These are phyloP conservation scores for Tenebrosternarchus preto DNA, from an alignment of 2,113 vertebrate species.

Conservation along the genomic window DNA sequence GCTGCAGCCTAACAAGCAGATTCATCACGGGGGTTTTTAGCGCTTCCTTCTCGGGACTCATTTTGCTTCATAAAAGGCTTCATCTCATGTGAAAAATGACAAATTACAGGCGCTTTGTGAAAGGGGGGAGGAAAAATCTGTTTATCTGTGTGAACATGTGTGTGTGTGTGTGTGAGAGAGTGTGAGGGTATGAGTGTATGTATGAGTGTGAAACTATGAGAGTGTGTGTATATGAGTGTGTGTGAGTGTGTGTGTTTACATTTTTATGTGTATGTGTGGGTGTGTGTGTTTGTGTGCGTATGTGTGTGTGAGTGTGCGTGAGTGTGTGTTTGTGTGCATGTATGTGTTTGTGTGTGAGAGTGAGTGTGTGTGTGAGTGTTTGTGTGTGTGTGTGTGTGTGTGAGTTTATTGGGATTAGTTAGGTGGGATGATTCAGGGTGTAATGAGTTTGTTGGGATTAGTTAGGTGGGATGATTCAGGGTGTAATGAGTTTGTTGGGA, in stretches of 20 bases:
- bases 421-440: no score
- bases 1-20: slow-evolving; percentile 83
- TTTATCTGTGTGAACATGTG: slow-evolving; percentile 70
- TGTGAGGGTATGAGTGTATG: slow-evolving; percentile 65
- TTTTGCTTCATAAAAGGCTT: slow-evolving; percentile 81
- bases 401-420: no score
- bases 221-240: slow-evolving; percentile 66
- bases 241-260: slow-evolving; percentile 58
- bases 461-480: no score
- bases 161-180: slow-evolving; percentile 56
- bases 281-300: background rate
- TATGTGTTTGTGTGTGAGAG: no score
- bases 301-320: slow-evolving; percentile 38
- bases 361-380: no score
- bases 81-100: slow-evolving; percentile 80
- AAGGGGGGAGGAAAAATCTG: slow-evolving; percentile 67
- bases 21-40: slow-evolving; percentile 82
- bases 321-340: no score
- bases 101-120: slow-evolving; percentile 74
- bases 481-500: no score
- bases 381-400: slow-evolving; percentile 60
- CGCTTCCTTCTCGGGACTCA: slow-evolving; percentile 78
- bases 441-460: no score
- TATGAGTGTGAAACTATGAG: slow-evolving; percentile 67
- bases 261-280: slow-evolving; percentile 62